These are phyloP conservation scores for Dicaeum eximium DNA, from an alignment of 2,113 vertebrate genomes.

Conservation along the genomic window DNA sequence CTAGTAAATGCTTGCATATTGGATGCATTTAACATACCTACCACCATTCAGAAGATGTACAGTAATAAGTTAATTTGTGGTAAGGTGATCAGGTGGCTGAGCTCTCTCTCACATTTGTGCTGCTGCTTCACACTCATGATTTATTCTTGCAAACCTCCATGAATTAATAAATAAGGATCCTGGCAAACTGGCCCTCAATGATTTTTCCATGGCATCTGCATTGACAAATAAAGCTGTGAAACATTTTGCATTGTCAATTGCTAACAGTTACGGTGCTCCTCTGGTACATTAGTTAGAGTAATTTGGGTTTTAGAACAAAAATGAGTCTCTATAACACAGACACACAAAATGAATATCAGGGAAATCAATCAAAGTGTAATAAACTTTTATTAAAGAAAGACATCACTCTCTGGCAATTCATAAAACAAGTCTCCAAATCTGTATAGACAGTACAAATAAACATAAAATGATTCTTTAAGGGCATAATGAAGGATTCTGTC, in stretches of 20 bases:
- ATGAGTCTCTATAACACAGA: not conserved
- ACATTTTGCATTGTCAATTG: constrained; percentile 17
- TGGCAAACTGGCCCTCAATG: not conserved
- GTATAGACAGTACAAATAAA: constrained; percentile 51
- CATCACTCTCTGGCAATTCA: constrained; percentile 38
- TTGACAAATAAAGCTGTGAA: constrained; percentile 18
- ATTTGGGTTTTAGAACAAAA: constrained; percentile 35
- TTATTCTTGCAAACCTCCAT: not conserved
- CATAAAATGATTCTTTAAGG: constrained; percentile 56
- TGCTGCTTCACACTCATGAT: not conserved
- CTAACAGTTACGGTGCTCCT: not conserved
- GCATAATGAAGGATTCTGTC: constrained; percentile 49
- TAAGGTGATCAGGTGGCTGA: not conserved
- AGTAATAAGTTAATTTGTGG: not conserved
- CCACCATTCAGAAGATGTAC: not conserved
- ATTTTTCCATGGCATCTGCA: constrained; percentile 11
- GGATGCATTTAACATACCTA: not conserved
- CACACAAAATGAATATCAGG: not conserved
- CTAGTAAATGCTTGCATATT: not conserved
- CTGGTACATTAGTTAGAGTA: constrained; percentile 31
- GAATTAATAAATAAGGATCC: not conserved
- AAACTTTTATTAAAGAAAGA: constrained; percentile 61
- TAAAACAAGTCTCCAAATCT: constrained; percentile 48
- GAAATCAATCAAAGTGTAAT: constrained; percentile 63
- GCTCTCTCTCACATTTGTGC: not conserved